Base-by-base conservation (phyloP, 2,888 invertebrate species). In the Pharmacophagus antenor region DNA sequence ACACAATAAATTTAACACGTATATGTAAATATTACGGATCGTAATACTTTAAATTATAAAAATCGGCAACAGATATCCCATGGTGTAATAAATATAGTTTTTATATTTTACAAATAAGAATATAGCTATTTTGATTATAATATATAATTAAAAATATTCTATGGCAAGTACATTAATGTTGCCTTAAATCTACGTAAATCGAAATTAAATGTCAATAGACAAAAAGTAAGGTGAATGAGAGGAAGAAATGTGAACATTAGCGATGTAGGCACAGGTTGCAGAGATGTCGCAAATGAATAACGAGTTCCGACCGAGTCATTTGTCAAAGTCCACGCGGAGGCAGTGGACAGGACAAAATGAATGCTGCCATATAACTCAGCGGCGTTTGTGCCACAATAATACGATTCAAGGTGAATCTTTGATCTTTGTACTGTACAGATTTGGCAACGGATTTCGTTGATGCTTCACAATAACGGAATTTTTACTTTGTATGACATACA, bases 231-330 rank as follows among this genome's bases (percentile, higher is more conserved):
- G 60, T 65, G 66, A 66, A 69, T 68, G 70, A 72, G 73, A 73
- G 67, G 66, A 67, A 68, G 68, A 72, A 66, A 72, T 65, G 71
- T 66, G 70, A 71, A 67, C 73, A 72, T 70, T 65, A 66, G 70
- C 70, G 69, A 68, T 66, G 66, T 69, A 69, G 77, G 72, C 77
- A 79, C 81, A 81, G 80, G 77, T 80, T 77, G 73, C 72, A 79
- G 77, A 76, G 78, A 80, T 80, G 78, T 80, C 79, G 82, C 82
- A 84, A 87, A 87, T 87, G 83, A 86, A 84, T 82, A 82, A 82
- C 81, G 83, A 82, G 82, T 82, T 77, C 78, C 80, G 74, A 77
- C 79, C 80, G 79, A 78, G 76, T 73, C 84, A 84, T 89, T 87
- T 81, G 85, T 89, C 88, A 88, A 84, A 81, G 87, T 85, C 88